phyloP scores from a whole-genome alignment of 2,113 vertebrate genomes.

The Forbesichthys agassizii region DNA sequence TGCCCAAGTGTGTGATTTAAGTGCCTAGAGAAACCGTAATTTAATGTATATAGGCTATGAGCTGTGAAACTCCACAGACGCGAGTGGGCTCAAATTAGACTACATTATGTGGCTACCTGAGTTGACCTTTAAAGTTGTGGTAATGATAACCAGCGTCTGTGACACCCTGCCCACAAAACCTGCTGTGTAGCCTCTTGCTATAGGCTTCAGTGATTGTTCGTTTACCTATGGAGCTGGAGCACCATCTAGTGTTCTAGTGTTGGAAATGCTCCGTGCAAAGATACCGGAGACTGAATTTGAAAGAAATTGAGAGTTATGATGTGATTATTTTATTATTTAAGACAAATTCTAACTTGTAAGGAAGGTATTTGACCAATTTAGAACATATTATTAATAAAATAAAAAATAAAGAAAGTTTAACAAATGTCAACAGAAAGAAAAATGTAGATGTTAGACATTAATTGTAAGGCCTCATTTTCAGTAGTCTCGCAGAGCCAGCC shows the following conservation, averaged over 20 bases:
- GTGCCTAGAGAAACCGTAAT: constrained; percentile 34
- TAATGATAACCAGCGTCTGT: constrained; percentile 36
- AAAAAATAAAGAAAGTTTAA: too few species aligned
- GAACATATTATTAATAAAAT: too few species aligned
- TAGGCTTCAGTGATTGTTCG: neutral
- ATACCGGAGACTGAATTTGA: neutral
- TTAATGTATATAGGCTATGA: constrained; percentile 32
- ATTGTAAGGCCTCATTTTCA: too few species aligned
- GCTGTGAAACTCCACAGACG: constrained; percentile 11
- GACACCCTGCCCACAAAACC: constrained; percentile 19
- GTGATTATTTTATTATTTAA: too few species aligned
- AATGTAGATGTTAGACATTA: too few species aligned
- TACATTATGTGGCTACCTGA: constrained; percentile 1
- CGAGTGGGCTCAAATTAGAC: constrained; percentile 15
- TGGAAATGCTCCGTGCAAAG: constrained; percentile 18
- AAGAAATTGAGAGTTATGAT: neutral
- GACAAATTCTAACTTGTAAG: neutral
- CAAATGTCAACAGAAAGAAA: too few species aligned
- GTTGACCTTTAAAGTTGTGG: constrained; percentile 38
- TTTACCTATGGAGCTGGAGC: constrained; percentile 27
- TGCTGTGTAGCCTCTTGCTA: neutral
- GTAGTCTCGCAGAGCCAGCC: too few species aligned
- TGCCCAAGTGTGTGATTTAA: constrained; percentile 39
- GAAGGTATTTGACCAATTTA: neutral
- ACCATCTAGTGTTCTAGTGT: constrained; percentile 53